Evolutionary conservation across 1,140 invertebrate species (phyloP), one percentile per base, ranked within the genome.

Genomic region (Atta cephalotes): DNA sequence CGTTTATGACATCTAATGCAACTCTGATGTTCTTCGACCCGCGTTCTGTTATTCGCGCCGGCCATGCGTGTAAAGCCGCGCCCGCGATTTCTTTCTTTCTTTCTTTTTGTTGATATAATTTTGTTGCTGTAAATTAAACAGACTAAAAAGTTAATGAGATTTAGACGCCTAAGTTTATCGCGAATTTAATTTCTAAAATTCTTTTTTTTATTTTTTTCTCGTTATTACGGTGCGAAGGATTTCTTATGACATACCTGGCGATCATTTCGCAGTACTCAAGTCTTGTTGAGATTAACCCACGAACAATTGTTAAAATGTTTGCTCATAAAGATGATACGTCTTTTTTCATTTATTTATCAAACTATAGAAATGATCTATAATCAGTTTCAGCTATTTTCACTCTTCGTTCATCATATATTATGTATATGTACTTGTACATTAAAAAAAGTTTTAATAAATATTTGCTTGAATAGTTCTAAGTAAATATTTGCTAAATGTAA

Each of bases 181-280:
- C 80, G 53, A 70, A 14, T 82, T 60, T 56, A 56, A 74, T 82
- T 72, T 82, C 68, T 60, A 74, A 49, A 81, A 58, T 1, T 35
- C 60, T 53, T 60, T 53, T 53, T 35, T 58, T 58, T 25, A 49
- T 62, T 82, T 82, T 81, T 35, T 45, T 72, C 45, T 60, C 35
- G 12, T 60, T 18, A 31, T 82, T 66, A 60, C 35, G 35, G 53
- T 58, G 16, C 18, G 31, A 82, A 60, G 53, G 35, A 39, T 39
- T 49, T 35, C 53, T 82, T 74, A 31, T 39, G 18, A 60, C 66
- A 82, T 72, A 45, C 18, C n/a, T 66, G 28, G 53, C 39, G 66
- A 21, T 72, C 49, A 28, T 60, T 28, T 82, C 66, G 51, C 63
- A 63, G 31, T 70, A 35, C 9, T 49, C 35, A 10, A 45, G 51